Evolutionary conservation across 2,888 invertebrate genomes (phyloP).

Genomic region (Dynastes tityus): DNA sequence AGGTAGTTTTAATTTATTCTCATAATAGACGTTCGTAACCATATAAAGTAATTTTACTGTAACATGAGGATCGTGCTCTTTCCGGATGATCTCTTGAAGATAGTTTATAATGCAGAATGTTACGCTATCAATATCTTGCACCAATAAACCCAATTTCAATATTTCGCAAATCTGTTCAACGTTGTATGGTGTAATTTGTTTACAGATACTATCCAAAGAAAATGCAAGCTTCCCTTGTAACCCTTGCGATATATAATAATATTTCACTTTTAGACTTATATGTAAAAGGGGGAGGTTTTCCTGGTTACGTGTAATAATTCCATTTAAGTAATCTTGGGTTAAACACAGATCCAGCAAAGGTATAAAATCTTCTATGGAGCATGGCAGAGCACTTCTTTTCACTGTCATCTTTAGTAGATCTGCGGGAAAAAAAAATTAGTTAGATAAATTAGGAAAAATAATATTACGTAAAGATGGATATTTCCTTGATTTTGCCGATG

Average conservation of each 20-base stretch:
- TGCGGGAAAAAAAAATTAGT: background rate
- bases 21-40: conserved; percentile 21
- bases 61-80: conserved; percentile 6
- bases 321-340: conserved; percentile 49
- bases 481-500: too few species aligned
- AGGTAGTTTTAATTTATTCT: conserved; percentile 8
- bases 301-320: conserved; percentile 28
- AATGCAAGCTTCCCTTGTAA: conserved; percentile 42
- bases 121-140: conserved; percentile 46
- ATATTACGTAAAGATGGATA: too few species aligned
- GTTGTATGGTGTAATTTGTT: conserved; percentile 22
- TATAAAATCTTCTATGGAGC: conserved; percentile 12
- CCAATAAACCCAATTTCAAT: conserved; percentile 43
- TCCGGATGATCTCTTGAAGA: background rate
- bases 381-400: background rate
- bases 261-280: conserved; percentile 49
- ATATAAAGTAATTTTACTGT: conserved; percentile 11
- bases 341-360: conserved; percentile 45
- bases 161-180: conserved; percentile 45
- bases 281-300: conserved; percentile 41
- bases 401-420: conserved; percentile 5
- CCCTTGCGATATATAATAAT: conserved; percentile 43
- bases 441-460: too few species aligned
- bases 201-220: conserved; percentile 40
- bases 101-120: background rate